Conservation (phyloP, 2,113 vertebrate genomes). For the Myrmecophaga tridactyla region DNA sequence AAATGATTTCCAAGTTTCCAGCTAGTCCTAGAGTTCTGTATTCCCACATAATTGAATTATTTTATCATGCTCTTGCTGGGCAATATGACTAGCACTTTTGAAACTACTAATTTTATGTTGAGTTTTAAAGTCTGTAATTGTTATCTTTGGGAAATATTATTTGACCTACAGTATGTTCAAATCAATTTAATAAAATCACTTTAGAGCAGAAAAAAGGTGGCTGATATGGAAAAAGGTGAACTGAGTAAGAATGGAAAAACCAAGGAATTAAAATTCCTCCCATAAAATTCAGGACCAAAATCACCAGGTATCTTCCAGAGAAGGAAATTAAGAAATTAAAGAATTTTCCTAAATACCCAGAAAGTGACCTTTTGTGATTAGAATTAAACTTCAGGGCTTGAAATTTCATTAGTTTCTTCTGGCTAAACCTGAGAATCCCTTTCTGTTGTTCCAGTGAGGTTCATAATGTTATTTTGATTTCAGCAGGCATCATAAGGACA, state of each 20-base stretch:
- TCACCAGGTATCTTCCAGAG: neutral
- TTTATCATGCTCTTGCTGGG: slow-evolving; percentile 75
- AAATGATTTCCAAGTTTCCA: slow-evolving; percentile 59
- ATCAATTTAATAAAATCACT: slow-evolving; percentile 79
- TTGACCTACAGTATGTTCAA: slow-evolving; percentile 76
- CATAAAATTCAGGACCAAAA: neutral
- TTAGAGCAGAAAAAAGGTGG: slow-evolving; percentile 61
- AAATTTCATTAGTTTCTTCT: slow-evolving; percentile 40
- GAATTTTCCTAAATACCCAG: neutral
- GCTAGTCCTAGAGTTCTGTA: slow-evolving; percentile 77
- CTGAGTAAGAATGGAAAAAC: slow-evolving; percentile 3
- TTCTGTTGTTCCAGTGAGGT: neutral
- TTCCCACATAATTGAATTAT: slow-evolving; percentile 78
- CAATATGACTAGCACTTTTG: slow-evolving; percentile 75
- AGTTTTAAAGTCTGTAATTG: slow-evolving; percentile 78
- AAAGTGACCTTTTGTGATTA: neutral
- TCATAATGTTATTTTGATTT: slow-evolving; percentile 6
- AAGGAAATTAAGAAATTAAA: slow-evolving; percentile 36
- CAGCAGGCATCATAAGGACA: neutral
- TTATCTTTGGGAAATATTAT: slow-evolving; percentile 76
- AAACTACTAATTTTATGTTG: slow-evolving; percentile 76
- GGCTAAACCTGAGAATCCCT: neutral
- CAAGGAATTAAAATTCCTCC: neutral
- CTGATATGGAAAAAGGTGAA: slow-evolving; percentile 19
- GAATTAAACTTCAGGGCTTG: slow-evolving; percentile 8